phyloP scores from a whole-genome alignment of 2,888 invertebrate species.

The Drosophila greeni region DNA sequence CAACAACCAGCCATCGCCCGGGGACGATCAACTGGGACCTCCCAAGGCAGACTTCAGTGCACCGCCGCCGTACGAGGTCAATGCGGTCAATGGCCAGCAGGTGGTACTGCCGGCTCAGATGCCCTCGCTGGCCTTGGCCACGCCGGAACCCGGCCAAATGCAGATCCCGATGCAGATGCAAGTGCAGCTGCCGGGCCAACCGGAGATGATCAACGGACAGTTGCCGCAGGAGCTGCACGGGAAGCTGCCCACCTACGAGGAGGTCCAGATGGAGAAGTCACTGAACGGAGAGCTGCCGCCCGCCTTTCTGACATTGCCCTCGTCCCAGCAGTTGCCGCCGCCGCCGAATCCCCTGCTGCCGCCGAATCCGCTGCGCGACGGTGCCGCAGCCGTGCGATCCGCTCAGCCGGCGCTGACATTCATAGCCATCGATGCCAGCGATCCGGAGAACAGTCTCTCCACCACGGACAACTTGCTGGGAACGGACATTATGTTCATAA shows the following conservation, averaged over 20 bases:
- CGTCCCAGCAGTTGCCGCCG: slow-evolving; percentile 70
- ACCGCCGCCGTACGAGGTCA: slow-evolving; percentile 91
- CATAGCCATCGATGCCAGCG: slow-evolving; percentile 86
- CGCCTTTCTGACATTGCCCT: slow-evolving; percentile 73
- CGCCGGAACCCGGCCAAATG: slow-evolving; percentile 33
- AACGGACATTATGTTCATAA: slow-evolving; percentile 95
- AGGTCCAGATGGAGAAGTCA: slow-evolving; percentile 92
- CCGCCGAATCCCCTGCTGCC: slow-evolving; percentile 75
- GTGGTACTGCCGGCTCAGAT: slow-evolving; percentile 43
- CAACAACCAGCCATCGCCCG: slow-evolving; percentile 57
- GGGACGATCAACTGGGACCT: slow-evolving; percentile 83
- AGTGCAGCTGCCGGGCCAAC: slow-evolving; percentile 30
- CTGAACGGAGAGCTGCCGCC: slow-evolving; percentile 84
- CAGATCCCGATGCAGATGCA: slow-evolving; percentile 21
- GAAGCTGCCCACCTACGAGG: slow-evolving; percentile 92
- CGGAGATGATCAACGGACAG: slow-evolving; percentile 36
- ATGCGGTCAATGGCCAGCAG: slow-evolving; percentile 51
- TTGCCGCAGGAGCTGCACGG: slow-evolving; percentile 79
- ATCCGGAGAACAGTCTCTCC: slow-evolving; percentile 86
- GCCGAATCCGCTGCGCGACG: slow-evolving; percentile 70
- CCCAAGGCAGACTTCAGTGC: slow-evolving; percentile 91
- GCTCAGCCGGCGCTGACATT: slow-evolving; percentile 83
- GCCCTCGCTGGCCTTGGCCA: slow-evolving; percentile 70
- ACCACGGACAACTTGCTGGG: slow-evolving; percentile 90
- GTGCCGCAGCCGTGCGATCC: slow-evolving; percentile 53